Evolutionary conservation across 2,888 invertebrate species (phyloP), one percentile per base, ranked within the genome.

Genomic region (Epistrophe eligans): DNA sequence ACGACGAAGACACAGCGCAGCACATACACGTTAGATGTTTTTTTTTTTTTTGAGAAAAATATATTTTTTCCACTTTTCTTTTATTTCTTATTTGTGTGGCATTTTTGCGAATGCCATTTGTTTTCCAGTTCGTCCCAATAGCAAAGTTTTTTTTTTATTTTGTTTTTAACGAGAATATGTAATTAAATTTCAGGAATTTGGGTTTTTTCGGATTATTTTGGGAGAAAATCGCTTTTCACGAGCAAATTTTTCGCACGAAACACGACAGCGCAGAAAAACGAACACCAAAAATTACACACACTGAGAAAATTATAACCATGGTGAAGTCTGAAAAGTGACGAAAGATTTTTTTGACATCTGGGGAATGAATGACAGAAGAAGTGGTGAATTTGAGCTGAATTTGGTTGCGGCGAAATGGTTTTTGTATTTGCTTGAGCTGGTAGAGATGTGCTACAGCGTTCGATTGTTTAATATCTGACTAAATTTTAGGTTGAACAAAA

Each of bases 191-290:
- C 28, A 28, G 57, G 48, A 77, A 60, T 40, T 64, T 38, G 40
- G 50, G 76, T 45, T 43, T 55, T 85, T 62, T n/a, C 24, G 55
- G 38, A 45, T 35, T 60, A 48, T 60, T 55, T 72, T 48, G 55
- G 52, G 32, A 64, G 43, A 83, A 82, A 82, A 87, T 76, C 45
- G 83, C 60, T 83, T 83, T 83, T 77, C 74, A 77, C 70, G 58
- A 74, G 60, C 71, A 73, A 55, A 43, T 66, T 77, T 76, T 87
- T 83, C 64, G 87, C 87, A 87, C 76, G 83, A 77, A 79, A 83
- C 83, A 87, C 87, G 87, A 82, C 87, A 87, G 82, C 82, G 87
- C 87, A 87, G 82, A 79, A 79, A 67, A 55, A 70, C 19, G 52
- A 70, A 70, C 55, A 70, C 38, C 55, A 77, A 82, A 55, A 79